Percentiles rank a stretch among this genome's conserved stretches.
phyloP scores from a whole-genome alignment of 2,888 invertebrate genomes.

The Melanotus villosus region DNA sequence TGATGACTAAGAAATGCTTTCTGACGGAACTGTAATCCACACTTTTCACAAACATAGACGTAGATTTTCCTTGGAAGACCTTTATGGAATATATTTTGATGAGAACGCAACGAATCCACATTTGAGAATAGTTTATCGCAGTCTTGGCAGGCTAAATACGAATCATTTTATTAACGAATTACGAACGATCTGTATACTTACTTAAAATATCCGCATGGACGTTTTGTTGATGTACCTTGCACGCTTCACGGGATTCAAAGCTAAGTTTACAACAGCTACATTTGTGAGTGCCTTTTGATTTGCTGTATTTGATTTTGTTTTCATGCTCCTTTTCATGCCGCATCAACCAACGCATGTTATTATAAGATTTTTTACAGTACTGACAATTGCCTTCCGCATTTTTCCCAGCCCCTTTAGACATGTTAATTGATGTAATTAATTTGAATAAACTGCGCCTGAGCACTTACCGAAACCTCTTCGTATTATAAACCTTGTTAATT shows the following conservation, averaged over 20 bases:
- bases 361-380: constrained; percentile 57
- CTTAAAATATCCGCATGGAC: constrained; percentile 65
- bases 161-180: constrained; percentile 47
- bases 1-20: constrained; percentile 67
- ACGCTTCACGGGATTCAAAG: constrained; percentile 64
- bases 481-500: not conserved
- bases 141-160: constrained; percentile 63
- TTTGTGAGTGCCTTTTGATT: constrained; percentile 52
- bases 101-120: constrained; percentile 67
- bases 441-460: too few species aligned
- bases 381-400: constrained; percentile 47
- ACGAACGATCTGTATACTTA: too few species aligned
- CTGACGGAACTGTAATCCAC: constrained; percentile 62
- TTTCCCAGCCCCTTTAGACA: not conserved
- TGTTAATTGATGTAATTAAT: too few species aligned
- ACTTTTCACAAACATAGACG: constrained; percentile 61
- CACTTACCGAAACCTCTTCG: not conserved
- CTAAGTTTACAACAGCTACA: constrained; percentile 65
- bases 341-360: constrained; percentile 54
- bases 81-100: constrained; percentile 62
- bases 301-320: constrained; percentile 14
- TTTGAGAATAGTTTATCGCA: constrained; percentile 68
- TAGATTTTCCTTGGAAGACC: constrained; percentile 57
- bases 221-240: constrained; percentile 64
- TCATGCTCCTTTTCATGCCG: constrained; percentile 58